Evolutionary conservation across 2,797 vertebrate species (phyloP).

Genomic region (Eospalax fontanierii): DNA sequence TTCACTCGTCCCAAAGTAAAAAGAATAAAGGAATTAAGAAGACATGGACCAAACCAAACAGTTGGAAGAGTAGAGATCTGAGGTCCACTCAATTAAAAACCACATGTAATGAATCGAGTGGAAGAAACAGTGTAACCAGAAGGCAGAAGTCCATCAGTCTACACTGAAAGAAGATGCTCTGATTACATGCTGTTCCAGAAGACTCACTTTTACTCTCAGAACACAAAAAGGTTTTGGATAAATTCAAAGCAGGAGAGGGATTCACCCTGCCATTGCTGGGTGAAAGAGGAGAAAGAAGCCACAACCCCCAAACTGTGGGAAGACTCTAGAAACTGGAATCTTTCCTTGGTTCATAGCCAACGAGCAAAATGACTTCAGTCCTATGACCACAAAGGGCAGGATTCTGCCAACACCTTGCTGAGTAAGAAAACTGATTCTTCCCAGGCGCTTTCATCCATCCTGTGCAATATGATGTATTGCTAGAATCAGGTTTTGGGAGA

Average conservation of each 20-base stretch:
- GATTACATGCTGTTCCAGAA: not conserved
- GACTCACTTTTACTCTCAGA: not conserved
- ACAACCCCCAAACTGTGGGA: not conserved
- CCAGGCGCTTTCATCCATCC: not conserved
- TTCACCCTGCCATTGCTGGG: not conserved
- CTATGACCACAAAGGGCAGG: not conserved
- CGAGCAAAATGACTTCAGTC: not conserved
- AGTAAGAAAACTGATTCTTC: not conserved
- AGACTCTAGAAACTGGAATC: not conserved
- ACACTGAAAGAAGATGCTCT: not conserved
- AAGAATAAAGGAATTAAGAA: not conserved
- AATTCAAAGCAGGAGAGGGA: not conserved
- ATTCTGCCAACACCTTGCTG: not conserved
- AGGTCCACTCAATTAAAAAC: not conserved
- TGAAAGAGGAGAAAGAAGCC: not conserved
- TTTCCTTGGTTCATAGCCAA: not conserved
- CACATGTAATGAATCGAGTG: not conserved
- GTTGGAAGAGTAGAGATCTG: not conserved
- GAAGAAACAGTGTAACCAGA: not conserved
- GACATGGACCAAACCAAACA: not conserved
- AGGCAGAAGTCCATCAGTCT: not conserved
- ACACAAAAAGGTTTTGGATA: not conserved
- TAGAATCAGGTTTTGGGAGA: too few relatives aligned
- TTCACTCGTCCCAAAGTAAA: constrained; percentile 11
- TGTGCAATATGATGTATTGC: too few relatives aligned